Evolutionary conservation across 2,797 vertebrate species (phyloP).

Genomic region (Threskiornis aethiopicus): DNA sequence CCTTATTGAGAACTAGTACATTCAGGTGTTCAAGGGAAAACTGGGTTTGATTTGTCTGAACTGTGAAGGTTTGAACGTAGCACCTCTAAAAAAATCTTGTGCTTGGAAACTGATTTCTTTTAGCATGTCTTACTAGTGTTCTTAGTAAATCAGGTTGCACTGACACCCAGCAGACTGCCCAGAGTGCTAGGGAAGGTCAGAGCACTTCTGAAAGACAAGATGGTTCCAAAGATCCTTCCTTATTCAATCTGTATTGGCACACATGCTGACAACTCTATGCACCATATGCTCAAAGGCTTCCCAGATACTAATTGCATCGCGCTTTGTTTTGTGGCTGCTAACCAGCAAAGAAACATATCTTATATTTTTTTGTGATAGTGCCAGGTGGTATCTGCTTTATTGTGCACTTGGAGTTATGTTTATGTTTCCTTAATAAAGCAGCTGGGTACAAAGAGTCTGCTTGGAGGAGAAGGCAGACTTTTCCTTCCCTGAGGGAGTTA

Average conservation of each 20-base stretch:
- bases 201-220: background rate
- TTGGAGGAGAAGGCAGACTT: background rate
- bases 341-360: background rate
- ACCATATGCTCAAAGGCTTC: background rate
- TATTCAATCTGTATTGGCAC: background rate
- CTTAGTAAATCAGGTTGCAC: background rate
- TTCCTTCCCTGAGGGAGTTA: background rate
- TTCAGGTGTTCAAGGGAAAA: background rate
- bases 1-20: background rate
- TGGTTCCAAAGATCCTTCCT: background rate
- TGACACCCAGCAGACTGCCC: background rate
- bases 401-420: background rate
- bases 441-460: background rate
- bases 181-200: background rate
- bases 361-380: background rate
- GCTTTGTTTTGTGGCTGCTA: background rate
- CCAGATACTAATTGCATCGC: background rate
- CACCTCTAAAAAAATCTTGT: background rate
- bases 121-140: background rate
- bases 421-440: background rate
- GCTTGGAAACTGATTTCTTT: background rate
- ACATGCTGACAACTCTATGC: background rate
- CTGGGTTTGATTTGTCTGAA: background rate
- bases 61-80: constrained; percentile 7
- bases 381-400: background rate